A percentile compares a stretch with the other conserved stretches of the same genome.
Conservation (phyloP, 2,113 vertebrate species). For the Ivindomyrus marchei region DNA sequence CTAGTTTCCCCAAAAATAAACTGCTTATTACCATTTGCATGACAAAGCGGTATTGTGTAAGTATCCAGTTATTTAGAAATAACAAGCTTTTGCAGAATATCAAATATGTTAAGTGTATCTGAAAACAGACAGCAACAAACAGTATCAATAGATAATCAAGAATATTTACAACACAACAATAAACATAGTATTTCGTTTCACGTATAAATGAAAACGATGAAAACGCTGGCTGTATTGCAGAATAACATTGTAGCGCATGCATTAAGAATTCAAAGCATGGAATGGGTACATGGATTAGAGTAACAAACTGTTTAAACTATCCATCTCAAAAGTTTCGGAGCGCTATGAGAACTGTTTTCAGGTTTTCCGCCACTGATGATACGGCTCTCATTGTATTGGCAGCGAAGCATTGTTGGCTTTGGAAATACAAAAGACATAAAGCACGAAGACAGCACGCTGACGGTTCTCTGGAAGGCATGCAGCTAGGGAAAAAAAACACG, state of each 20-base stretch:
- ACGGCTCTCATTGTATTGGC: not conserved
- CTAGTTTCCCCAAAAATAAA: not conserved
- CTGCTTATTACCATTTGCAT: not conserved
- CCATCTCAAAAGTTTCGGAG: not conserved
- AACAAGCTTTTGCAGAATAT: not conserved
- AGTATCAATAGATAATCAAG: not conserved
- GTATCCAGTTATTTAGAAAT: not conserved
- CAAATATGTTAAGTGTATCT: not conserved
- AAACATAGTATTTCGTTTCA: not conserved
- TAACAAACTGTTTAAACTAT: slow-evolving; percentile 1
- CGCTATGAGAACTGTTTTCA: not conserved
- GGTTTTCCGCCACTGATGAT: not conserved
- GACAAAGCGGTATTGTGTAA: not conserved
- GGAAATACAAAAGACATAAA: slow-evolving; percentile 1
- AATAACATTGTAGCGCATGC: slow-evolving; percentile 6
- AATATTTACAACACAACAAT: slow-evolving; percentile 1
- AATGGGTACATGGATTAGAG: not conserved
- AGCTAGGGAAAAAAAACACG: not conserved
- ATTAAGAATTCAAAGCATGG: not conserved
- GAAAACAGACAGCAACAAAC: not conserved
- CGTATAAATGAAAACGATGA: not conserved
- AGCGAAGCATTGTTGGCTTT: slow-evolving; percentile 9
- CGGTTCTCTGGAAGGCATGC: not conserved
- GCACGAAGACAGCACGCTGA: slow-evolving; percentile 1
- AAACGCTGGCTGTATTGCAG: not conserved